phyloP scores from a whole-genome alignment of 2,797 vertebrate species.

The Columba guinea region DNA sequence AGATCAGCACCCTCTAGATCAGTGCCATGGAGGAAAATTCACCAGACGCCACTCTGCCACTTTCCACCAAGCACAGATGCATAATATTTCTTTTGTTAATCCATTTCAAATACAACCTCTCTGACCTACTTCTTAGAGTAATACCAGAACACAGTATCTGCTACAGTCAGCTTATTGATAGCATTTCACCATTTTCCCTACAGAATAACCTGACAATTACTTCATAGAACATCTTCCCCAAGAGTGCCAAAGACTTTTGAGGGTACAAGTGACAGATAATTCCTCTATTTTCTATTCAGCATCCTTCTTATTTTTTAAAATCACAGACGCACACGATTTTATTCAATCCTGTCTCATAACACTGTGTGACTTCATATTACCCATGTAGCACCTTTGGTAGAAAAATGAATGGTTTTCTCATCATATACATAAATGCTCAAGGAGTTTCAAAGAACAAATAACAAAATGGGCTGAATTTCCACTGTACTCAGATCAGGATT shows the following conservation, averaged over 20 bases:
- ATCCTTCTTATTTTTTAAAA: not conserved
- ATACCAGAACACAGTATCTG: not conserved
- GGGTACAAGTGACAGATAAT: not conserved
- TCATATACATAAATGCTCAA: not conserved
- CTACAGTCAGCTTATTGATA: not conserved
- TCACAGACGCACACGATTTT: not conserved
- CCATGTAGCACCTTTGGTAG: not conserved
- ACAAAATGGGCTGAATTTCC: not conserved
- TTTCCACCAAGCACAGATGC: not conserved
- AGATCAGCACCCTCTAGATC: not conserved
- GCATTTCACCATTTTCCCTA: not conserved
- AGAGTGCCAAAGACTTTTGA: not conserved
- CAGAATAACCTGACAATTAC: not conserved
- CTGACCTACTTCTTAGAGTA: slow-evolving; percentile 4
- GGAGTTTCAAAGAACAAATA: not conserved
- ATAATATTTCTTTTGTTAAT: not conserved
- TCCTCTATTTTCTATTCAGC: not conserved
- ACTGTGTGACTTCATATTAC: not conserved
- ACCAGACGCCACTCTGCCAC: not conserved
- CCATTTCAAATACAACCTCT: slow-evolving; percentile 16
- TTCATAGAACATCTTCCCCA: not conserved
- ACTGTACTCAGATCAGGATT: not conserved
- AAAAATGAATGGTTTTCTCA: not conserved
- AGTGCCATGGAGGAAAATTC: not conserved
- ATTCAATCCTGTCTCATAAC: not conserved